These are phyloP conservation scores for Callitettix versicolor DNA, from an alignment of 1,140 invertebrate genomes.

Conservation along the genomic window DNA sequence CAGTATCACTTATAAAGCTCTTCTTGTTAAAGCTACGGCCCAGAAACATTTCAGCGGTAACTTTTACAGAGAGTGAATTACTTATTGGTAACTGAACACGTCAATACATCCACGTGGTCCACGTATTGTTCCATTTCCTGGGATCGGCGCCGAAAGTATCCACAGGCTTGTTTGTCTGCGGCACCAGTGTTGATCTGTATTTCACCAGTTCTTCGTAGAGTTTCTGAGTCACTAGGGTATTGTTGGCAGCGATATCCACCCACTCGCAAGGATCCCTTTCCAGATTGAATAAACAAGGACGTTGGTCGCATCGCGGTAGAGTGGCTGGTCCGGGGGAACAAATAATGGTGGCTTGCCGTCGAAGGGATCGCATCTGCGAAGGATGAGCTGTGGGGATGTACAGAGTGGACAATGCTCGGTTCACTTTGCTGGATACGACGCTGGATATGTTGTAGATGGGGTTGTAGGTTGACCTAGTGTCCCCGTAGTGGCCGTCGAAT, in stretches of 20 bases:
- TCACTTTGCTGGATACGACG: conserved; percentile 19
- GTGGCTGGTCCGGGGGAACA: conserved; percentile 22
- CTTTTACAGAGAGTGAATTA: no score
- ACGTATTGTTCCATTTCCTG: conserved; percentile 35
- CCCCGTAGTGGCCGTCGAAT: conserved; percentile 21
- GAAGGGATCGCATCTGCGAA: conserved; percentile 23
- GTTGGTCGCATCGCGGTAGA: conserved; percentile 7
- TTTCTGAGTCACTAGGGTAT: conserved; percentile 33
- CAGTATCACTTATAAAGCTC: no score
- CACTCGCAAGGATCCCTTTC: conserved; percentile 54
- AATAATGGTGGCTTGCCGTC: conserved; percentile 32
- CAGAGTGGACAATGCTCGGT: conserved; percentile 19
- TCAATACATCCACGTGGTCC: conserved; percentile 34
- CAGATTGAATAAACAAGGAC: conserved; percentile 53
- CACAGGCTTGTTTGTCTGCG: conserved; percentile 30
- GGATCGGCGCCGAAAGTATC: conserved; percentile 37
- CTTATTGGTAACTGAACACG: no score
- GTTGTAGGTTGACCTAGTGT: conserved; percentile 14
- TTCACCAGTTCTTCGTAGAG: conserved; percentile 34
- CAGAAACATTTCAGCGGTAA: no score
- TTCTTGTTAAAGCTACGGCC: no score
- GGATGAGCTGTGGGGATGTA: conserved; percentile 18
- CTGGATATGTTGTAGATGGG: conserved; percentile 21
- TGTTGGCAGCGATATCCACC: conserved; percentile 40
- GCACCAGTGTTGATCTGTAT: conserved; percentile 30